Evolutionary conservation across 2,888 invertebrate genomes (phyloP), one percentile per base, ranked within the genome.

Genomic region (Steinernema carpocapsae): DNA sequence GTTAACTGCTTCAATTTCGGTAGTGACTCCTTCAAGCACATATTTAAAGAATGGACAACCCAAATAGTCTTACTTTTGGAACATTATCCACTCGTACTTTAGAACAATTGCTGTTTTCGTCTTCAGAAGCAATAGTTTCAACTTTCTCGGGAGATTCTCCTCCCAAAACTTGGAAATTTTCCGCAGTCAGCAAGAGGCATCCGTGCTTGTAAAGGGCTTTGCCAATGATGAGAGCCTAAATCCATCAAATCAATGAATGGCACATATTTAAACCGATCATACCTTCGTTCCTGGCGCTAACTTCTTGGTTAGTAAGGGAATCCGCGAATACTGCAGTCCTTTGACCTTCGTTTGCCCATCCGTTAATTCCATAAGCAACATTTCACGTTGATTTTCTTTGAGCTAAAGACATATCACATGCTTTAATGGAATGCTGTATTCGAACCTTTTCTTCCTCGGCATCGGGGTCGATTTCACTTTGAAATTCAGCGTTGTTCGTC

Each of bases 311-410:
- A 64, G 19, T 6, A 17, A 4, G 1, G 64, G 17, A 32, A 64
- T 64, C 1, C 17, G 17, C 17, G 64, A 26, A 37, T 32, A 32
- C 32, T 4, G 64, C 29, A 64, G 3, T 1, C 64, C 64, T 32
- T 64, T 64, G 29, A 64, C 64, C 17, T 17, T 32, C 1, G 64
- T 64, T 32, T 64, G 29, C 7, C 64, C 64, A n/a, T 64, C 64
- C 12, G 32, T 32, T 29, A 64, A 29, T 26, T 14, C 17, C 24
- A 64, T 17, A 10, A 64, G 14, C 17, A 64, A n/a, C 4, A 26
- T 32, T 32, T 64, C 64, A 7, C 64, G 64, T 6, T 26, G 12
- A n/a, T 32, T 64, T 1, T 64, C 32, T 6, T 64, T 64, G 17
- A 10, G 1, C 64, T 64, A 17, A 32, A 64, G n/a, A n/a, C n/a